Base-by-base conservation (phyloP, 2,888 invertebrate species). In the Chrysolina haemoptera region DNA sequence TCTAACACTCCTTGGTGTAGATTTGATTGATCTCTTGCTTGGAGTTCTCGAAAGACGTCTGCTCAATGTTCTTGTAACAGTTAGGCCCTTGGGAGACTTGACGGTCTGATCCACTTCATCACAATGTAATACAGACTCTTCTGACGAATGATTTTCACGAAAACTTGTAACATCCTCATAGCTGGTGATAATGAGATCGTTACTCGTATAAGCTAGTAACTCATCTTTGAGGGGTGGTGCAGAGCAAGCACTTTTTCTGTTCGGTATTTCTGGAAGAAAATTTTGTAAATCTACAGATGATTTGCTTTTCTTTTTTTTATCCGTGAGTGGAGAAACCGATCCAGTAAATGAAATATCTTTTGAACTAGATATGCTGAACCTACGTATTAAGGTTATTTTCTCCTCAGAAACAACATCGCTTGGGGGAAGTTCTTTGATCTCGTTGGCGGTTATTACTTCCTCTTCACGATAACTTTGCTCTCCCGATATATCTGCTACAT, bases 141-240 rank as follows among this genome's bases (percentile, higher is more conserved):
- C 50, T 1, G 73, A 62, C 73, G n/a, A 4, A 8, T 6, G 12
- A 22, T 20, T 18, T 20, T 18, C 43, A 55, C 43, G 53, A 43
- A 53, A 53, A 9, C n/a, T n/a, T 22, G 27, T 73, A 20, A 80
- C 74, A 40, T 83, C 83, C 11, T 73, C 76, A 22, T 64, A 70
- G 35, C 62, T 72, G 16, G 64, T 68, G 14, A 71, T 73, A n/a
- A 73, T 35, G 35, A 76, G 20, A 41, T 75, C 73, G 27, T 72
- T 8, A 35, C 35, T 35, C 35, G 35, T 73, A 62, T 72, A 74
- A 11, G 50, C 35, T 0, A 66, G n/a, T 1, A 70, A n/a, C 43
- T 83, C 80, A 27, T 84, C 84, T 73, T 83, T 84, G 35, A 82
- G 62, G 5, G 84, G 82, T 9, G 88, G 88, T 1, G 88, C 88